Percentiles rank a stretch among this genome's conserved stretches.
These are phyloP conservation scores for Mycogona germanica DNA, from an alignment of 2,888 invertebrate genomes.

Conservation along the genomic window DNA sequence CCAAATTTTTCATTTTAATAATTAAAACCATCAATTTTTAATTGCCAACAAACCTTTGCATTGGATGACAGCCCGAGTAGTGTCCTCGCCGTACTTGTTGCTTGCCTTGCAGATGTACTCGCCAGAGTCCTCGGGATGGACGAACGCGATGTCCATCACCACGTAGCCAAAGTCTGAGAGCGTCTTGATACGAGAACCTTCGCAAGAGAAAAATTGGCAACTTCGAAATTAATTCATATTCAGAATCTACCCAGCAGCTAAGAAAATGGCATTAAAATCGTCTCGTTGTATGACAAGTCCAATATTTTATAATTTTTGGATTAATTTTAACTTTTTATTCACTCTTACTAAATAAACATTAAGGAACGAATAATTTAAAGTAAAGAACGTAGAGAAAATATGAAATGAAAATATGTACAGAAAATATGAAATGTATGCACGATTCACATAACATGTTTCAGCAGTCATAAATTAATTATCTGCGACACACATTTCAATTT, in stretches of 20 bases:
- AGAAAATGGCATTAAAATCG: neutral
- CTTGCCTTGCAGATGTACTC: conserved; percentile 86
- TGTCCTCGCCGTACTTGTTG: conserved; percentile 79
- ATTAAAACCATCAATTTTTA: neutral
- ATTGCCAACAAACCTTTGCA: conserved; percentile 40
- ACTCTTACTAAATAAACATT: too few species aligned
- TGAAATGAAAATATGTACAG: conserved; percentile 10
- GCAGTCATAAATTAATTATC: neutral
- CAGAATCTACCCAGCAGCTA: too few species aligned
- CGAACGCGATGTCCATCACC: conserved; percentile 84
- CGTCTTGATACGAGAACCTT: conserved; percentile 67
- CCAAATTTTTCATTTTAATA: neutral
- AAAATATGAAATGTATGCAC: too few species aligned
- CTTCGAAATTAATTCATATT: too few species aligned
- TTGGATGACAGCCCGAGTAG: conserved; percentile 67
- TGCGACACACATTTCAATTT: neutral
- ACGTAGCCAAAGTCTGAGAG: conserved; percentile 94
- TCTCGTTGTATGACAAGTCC: neutral
- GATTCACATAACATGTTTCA: neutral
- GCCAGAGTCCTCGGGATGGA: conserved; percentile 83
- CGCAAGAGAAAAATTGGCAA: neutral
- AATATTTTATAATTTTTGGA: too few species aligned
- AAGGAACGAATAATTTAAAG: too few species aligned
- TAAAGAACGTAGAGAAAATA: too few species aligned
- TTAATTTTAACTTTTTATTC: too few species aligned